A percentile compares a stretch with the other conserved stretches of the same genome.
Evolutionary conservation across 1,140 invertebrate species (phyloP).

Genomic region (Megalonaias nervosa): DNA sequence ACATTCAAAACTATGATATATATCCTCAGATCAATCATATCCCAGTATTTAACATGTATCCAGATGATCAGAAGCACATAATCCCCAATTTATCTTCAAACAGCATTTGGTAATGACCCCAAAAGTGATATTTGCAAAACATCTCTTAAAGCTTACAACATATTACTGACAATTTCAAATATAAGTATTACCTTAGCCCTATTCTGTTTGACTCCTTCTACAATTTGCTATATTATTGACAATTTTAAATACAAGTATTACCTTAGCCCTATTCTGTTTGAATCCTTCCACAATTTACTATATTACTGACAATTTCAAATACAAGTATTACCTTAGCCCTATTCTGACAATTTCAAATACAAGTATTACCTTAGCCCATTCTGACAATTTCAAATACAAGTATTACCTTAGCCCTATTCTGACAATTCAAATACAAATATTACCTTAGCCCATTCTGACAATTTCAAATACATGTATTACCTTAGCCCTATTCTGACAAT

Average conservation of each 20-base stretch:
- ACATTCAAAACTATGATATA: not conserved
- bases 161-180: not conserved
- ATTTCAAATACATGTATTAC: too few relatives aligned
- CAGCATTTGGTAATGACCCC: not conserved
- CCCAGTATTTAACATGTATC: not conserved
- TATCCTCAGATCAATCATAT: not conserved
- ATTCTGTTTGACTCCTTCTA: constrained; percentile 87
- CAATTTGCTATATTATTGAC: too few relatives aligned
- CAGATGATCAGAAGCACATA: not conserved
- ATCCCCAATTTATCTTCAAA: not conserved
- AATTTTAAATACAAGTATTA: too few relatives aligned
- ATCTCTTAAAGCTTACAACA: not conserved
- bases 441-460: too few relatives aligned
- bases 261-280: constrained; percentile 84
- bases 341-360: too few relatives aligned
- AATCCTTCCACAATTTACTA: constrained; percentile 88
- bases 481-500: constrained; percentile 83
- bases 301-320: not conserved
- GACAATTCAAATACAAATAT: too few relatives aligned
- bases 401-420: constrained; percentile 78
- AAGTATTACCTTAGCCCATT: too few relatives aligned
- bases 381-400: too few relatives aligned
- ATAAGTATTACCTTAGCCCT: constrained; percentile 73
- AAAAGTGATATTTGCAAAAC: not conserved
- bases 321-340: constrained; percentile 73